Base-by-base conservation (phyloP, 2,888 invertebrate species). In the Seira ritae region DNA sequence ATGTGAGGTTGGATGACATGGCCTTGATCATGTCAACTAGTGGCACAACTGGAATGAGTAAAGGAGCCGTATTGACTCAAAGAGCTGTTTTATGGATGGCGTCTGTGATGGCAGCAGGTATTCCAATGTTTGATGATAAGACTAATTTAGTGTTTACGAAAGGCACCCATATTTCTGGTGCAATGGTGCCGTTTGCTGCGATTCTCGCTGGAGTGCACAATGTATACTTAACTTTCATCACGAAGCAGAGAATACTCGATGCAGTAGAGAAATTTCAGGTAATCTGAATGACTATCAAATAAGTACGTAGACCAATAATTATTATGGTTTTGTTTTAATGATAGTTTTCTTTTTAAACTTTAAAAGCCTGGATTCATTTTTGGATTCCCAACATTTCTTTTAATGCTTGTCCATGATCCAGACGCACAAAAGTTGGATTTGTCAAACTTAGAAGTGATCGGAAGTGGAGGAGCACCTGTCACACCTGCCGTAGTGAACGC, bases 341-440 rank as follows among this genome's bases (percentile, higher is more conserved):
- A n/a, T n/a, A n/a, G 6, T 15, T 15, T 12, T 12, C 20, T 31
- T 31, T 20, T 6, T 65, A 24, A 62, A 50, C 19, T 68, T 3
- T 37, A 77, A 12, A 50, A 88, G 87, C 88, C 88, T 10, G 82
- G 85, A 37, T 77, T 85, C 6, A 77, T 88, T 23, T 88, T 84
- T 68, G 86, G 85, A n/a, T 88, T 88, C 74, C 87, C 87, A 24
- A 85, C 87, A n/a, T 86, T 88, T 68, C 76, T 88, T 0, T 22
- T 87, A 10, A 22, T 80, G 24, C 66, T 88, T 6, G 87, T 87
- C 1, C 72, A 81, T 68, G 86, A 87, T 77, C 78, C 86, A 0
- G 85, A 84, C 3, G 86, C 87, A 17, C 10, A 22, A 0, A 80
- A 84, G 1, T 87, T 85, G 60, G 88, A 88, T 60, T 3, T 73